phyloP scores from a whole-genome alignment of 2,888 invertebrate genomes.

The Drosophila pseudotakahashii region DNA sequence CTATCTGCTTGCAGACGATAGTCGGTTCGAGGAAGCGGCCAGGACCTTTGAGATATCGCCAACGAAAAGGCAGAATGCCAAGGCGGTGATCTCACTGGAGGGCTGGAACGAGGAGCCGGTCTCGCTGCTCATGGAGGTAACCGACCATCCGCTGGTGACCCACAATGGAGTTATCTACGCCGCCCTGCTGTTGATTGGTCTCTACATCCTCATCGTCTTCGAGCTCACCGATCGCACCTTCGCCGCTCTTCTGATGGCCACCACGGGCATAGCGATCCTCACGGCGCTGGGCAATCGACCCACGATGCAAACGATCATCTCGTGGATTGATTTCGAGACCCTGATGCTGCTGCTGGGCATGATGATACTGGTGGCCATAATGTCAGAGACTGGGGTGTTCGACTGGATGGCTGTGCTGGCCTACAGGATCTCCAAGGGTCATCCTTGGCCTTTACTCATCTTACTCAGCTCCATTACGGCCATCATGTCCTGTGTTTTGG shows the following conservation, averaged over 20 bases:
- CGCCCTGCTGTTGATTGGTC: slow-evolving; percentile 87
- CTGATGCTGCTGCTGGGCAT: slow-evolving; percentile 89
- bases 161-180: slow-evolving; percentile 90
- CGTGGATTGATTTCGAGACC: slow-evolving; percentile 91
- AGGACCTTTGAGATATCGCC: background rate
- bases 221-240: slow-evolving; percentile 87
- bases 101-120: background rate
- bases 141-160: slow-evolving; percentile 86
- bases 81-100: background rate
- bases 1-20: background rate
- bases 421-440: slow-evolving; percentile 88
- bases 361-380: slow-evolving; percentile 91
- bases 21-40: accelerated
- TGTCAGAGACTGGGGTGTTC: slow-evolving; percentile 91
- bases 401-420: slow-evolving; percentile 89
- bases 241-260: slow-evolving; percentile 84
- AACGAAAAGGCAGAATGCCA: accelerated
- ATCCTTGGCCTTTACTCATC: slow-evolving; percentile 89
- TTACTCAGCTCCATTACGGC: slow-evolving; percentile 89
- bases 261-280: slow-evolving; percentile 88
- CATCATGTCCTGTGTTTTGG: slow-evolving; percentile 88
- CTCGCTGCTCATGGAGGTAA: background rate
- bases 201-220: slow-evolving; percentile 93
- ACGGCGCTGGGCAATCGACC: slow-evolving; percentile 88
- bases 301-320: slow-evolving; percentile 87